A percentile compares a stretch with the other conserved stretches of the same genome.
Conservation (phyloP, 2,888 invertebrate genomes). For the Zootermopsis nevadensis region DNA sequence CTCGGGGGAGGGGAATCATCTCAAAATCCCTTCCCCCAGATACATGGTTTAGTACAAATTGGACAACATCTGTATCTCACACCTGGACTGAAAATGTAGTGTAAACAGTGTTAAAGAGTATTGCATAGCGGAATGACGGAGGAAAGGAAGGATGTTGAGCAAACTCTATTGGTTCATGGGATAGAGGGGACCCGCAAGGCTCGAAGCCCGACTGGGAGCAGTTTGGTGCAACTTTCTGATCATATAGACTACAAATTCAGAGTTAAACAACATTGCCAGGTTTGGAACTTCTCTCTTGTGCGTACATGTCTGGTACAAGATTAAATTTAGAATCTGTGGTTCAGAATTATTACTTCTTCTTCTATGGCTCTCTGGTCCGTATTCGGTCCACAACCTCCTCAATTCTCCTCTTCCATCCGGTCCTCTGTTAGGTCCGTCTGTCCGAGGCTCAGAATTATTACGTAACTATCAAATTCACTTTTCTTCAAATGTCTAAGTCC, state of each 20-base stretch:
- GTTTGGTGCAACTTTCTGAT: slow-evolving; percentile 39
- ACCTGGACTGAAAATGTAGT: neutral
- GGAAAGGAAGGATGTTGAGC: slow-evolving; percentile 49
- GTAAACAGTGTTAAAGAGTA: slow-evolving; percentile 38
- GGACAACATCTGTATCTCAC: slow-evolving; percentile 7
- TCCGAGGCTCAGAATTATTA: slow-evolving; percentile 44
- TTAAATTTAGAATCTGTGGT: slow-evolving; percentile 50
- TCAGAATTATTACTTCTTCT: slow-evolving; percentile 37
- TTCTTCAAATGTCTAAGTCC: neutral
- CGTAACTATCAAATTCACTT: slow-evolving; percentile 1
- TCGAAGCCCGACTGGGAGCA: neutral
- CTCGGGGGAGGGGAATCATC: neutral
- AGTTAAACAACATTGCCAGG: slow-evolving; percentile 47
- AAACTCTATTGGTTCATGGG: slow-evolving; percentile 48
- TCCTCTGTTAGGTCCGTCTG: too few relatives aligned
- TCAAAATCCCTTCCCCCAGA: neutral
- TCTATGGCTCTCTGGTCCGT: too few relatives aligned
- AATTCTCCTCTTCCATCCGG: too few relatives aligned
- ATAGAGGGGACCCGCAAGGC: neutral
- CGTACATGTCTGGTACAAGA: slow-evolving; percentile 47
- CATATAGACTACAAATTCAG: slow-evolving; percentile 44
- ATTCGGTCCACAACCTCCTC: too few relatives aligned
- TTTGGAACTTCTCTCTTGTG: slow-evolving; percentile 32
- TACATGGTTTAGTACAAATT: neutral
- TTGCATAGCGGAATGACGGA: slow-evolving; percentile 51